phyloP scores from a whole-genome alignment of 92 coral and sea anemone species.

The Muricea muricata region DNA sequence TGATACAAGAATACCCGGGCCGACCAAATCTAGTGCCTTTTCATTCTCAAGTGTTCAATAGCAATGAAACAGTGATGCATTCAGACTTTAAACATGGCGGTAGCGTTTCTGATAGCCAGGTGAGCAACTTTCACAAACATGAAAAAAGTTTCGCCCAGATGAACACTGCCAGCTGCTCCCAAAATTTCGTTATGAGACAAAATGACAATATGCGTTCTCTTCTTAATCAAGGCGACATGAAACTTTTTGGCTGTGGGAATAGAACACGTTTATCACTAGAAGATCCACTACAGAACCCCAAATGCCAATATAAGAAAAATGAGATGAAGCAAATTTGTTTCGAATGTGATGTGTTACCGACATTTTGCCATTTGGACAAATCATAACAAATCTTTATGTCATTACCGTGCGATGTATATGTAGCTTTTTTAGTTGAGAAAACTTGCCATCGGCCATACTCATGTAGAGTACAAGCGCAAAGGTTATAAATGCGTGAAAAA shows the following conservation, averaged over 20 bases:
- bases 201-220: not conserved
- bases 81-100: not conserved
- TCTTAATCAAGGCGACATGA: not conserved
- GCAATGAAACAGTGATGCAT: not conserved
- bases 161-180: not conserved
- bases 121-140: not conserved
- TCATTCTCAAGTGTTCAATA: not conserved
- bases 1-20: not conserved
- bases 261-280: not conserved
- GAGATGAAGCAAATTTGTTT: not conserved
- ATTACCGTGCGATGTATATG: not conserved
- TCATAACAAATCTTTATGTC: not conserved
- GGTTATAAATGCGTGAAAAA: too few relatives aligned
- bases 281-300: not conserved
- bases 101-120: not conserved
- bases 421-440: too few relatives aligned
- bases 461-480: too few relatives aligned
- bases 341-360: conserved; percentile 3
- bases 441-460: too few relatives aligned
- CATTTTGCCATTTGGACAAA: not conserved
- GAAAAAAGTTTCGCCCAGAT: not conserved
- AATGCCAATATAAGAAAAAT: not conserved
- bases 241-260: not conserved
- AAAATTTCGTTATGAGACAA: not conserved
- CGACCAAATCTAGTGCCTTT: not conserved